phyloP scores from a whole-genome alignment of 2,888 invertebrate genomes.

The Coelopa pilipes region DNA sequence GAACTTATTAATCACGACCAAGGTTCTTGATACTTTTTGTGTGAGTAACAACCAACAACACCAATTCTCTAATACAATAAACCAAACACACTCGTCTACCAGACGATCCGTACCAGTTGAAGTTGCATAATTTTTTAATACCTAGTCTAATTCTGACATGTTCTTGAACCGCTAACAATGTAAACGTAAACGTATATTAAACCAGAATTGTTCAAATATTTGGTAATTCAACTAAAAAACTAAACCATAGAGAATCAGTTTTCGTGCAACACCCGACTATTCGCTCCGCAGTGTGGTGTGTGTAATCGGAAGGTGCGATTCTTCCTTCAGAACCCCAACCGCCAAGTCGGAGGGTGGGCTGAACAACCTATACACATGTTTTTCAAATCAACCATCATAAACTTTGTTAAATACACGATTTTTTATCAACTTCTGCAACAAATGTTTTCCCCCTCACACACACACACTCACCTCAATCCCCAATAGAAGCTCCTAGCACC shows the following conservation, averaged over 20 bases:
- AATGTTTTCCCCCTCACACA: constrained; percentile 44
- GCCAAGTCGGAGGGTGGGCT: too few species aligned
- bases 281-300: constrained; percentile 58
- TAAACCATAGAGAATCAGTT: constrained; percentile 5
- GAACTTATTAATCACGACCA: constrained; percentile 17
- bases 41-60: constrained; percentile 15
- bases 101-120: too few species aligned
- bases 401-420: too few species aligned
- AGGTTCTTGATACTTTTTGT: constrained; percentile 5
- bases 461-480: constrained; percentile 45
- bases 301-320: too few species aligned
- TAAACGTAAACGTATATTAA: constrained; percentile 1
- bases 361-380: constrained; percentile 63
- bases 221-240: constrained; percentile 5
- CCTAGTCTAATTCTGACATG: neutral
- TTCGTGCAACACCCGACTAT: neutral
- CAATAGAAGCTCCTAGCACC: neutral
- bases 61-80: constrained; percentile 1
- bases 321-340: too few species aligned
- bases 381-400: constrained; percentile 44
- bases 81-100: too few species aligned
- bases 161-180: neutral
- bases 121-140: too few species aligned
- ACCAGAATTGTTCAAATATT: neutral
- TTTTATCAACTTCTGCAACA: constrained; percentile 5